Conservation (phyloP, 37 sponge, comb jelly and placozoan species). For the Spongilla lacustris region DNA sequence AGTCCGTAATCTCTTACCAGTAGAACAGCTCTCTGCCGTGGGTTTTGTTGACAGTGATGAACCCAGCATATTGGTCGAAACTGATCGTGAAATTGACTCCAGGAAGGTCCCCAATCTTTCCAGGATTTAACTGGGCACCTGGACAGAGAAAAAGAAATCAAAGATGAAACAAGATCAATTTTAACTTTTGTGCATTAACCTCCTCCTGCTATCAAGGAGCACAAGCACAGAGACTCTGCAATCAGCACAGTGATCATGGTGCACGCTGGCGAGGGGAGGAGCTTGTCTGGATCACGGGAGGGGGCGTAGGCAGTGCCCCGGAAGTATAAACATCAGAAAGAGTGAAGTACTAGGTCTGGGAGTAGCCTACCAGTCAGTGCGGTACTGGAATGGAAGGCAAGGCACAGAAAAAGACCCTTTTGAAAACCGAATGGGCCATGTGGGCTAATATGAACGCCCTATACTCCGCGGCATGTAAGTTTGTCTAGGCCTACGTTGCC, state of each 20-base stretch:
- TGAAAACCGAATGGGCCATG: slow-evolving; percentile 81
- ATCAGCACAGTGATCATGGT: background rate
- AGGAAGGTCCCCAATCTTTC: slow-evolving; percentile 43
- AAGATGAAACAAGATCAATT: background rate
- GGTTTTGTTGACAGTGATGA: slow-evolving; percentile 23
- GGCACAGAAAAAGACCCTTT: background rate
- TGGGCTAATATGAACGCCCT: slow-evolving; percentile 82
- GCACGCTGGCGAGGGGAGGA: background rate
- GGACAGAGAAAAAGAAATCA: background rate
- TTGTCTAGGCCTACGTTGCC: no score
- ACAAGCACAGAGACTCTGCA: background rate
- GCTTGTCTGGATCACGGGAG: background rate
- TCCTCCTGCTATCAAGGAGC: background rate
- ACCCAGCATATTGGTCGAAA: slow-evolving; percentile 52
- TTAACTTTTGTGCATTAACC: background rate
- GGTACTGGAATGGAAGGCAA: background rate
- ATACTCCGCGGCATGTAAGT: slow-evolving; percentile 57
- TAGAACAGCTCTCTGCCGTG: slow-evolving; percentile 49
- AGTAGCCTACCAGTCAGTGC: background rate
- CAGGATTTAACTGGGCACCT: background rate
- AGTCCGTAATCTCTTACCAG: slow-evolving; percentile 19
- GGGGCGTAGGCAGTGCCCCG: background rate
- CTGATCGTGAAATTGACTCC: slow-evolving; percentile 21
- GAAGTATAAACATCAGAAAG: background rate
- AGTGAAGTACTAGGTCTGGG: no score